Evolutionary conservation across 2,113 vertebrate genomes (phyloP).

Genomic region (Aptenodytes forsteri): DNA sequence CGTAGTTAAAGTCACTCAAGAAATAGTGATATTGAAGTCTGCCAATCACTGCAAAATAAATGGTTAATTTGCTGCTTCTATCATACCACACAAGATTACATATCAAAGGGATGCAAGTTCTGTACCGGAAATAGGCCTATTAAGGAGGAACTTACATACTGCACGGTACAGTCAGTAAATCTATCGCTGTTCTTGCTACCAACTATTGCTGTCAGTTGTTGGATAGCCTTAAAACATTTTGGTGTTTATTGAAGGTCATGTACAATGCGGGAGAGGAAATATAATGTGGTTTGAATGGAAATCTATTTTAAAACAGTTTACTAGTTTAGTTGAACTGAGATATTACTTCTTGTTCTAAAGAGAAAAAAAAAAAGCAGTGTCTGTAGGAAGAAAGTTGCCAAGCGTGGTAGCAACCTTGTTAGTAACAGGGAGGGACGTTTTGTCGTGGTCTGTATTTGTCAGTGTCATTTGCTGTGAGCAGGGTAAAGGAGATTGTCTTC

Average conservation of each 20-base stretch:
- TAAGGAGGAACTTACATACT: background rate
- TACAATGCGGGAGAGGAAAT: background rate
- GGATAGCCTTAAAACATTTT: background rate
- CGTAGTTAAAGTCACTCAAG: background rate
- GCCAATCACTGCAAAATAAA: background rate
- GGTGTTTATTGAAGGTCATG: background rate
- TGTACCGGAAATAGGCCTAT: background rate
- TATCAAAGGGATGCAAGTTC: background rate
- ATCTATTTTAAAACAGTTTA: background rate
- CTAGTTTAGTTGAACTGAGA: background rate
- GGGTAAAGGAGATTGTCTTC: background rate
- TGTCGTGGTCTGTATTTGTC: background rate
- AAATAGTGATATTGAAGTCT: background rate
- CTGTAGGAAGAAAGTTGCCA: background rate
- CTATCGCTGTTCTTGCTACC: background rate
- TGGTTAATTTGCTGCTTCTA: background rate
- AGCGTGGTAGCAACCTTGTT: background rate
- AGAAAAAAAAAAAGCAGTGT: background rate
- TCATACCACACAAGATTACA: background rate
- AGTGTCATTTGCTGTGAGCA: background rate
- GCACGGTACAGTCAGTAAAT: background rate
- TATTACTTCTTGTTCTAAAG: background rate
- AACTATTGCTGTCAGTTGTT: background rate
- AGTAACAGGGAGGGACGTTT: background rate
- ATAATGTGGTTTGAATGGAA: background rate